These are phyloP conservation scores for Pemphigus obesinymphae DNA, from an alignment of 1,140 invertebrate genomes.

Conservation along the genomic window DNA sequence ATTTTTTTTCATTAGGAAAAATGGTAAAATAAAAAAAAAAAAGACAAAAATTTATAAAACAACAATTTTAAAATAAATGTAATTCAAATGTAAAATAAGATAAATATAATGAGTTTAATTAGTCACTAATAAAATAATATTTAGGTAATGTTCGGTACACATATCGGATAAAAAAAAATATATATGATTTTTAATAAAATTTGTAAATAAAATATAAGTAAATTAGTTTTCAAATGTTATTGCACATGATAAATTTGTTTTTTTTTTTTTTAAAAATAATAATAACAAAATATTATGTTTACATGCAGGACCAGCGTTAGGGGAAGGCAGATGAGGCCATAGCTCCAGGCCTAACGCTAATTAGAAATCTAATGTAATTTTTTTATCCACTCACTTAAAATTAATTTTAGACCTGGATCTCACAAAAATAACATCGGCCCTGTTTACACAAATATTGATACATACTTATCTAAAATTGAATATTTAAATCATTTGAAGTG, in stretches of 20 bases:
- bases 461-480: neutral
- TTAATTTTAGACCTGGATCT: too few relatives aligned
- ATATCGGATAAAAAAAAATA: neutral
- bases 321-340: too few relatives aligned
- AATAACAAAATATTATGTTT: neutral
- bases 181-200: neutral
- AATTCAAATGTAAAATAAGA: conserved; percentile 3
- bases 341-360: too few relatives aligned
- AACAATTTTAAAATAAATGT: neutral
- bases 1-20: neutral
- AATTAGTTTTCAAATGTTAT: neutral
- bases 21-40: neutral
- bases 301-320: too few relatives aligned
- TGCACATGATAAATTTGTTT: neutral
- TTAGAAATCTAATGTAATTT: too few relatives aligned
- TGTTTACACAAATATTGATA: too few relatives aligned
- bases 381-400: too few relatives aligned
- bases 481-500: neutral
- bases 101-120: neutral
- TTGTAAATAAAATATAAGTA: neutral
- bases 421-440: too few relatives aligned
- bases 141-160: neutral
- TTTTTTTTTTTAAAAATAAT: neutral
- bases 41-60: neutral
- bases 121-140: neutral